Conservation (phyloP, 2,888 invertebrate species). For the Taphrorychus bicolor region DNA sequence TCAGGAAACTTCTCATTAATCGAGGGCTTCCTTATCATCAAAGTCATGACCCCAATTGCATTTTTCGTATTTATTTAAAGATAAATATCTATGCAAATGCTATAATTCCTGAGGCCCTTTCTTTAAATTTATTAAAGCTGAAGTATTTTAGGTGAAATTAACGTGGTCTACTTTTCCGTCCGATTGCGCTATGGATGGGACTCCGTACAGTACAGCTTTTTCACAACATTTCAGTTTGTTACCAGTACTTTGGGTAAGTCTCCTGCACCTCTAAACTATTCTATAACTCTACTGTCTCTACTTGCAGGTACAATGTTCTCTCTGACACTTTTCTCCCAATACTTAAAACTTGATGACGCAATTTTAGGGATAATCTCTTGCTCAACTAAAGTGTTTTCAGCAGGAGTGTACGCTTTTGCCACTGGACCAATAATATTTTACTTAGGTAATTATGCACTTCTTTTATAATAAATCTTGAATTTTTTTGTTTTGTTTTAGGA, state of each 20-base stretch:
- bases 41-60: not conserved
- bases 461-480: not conserved
- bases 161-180: slow-evolving; percentile 64
- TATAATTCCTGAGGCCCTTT: no score
- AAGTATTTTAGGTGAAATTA: slow-evolving; percentile 64
- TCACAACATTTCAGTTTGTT: slow-evolving; percentile 65
- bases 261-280: not conserved
- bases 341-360: slow-evolving; percentile 54
- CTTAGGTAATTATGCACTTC: slow-evolving; percentile 52
- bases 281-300: not conserved
- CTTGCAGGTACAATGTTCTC: slow-evolving; percentile 50
- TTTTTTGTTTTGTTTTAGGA: slow-evolving; percentile 52
- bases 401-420: slow-evolving; percentile 55
- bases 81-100: not conserved
- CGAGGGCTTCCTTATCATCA: not conserved
- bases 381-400: slow-evolving; percentile 54
- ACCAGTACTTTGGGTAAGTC: slow-evolving; percentile 64
- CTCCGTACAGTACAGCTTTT: slow-evolving; percentile 66
- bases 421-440: slow-evolving; percentile 52
- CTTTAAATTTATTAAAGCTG: no score
- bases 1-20: not conserved
- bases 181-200: slow-evolving; percentile 67
- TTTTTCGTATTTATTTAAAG: not conserved
- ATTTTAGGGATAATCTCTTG: slow-evolving; percentile 54
- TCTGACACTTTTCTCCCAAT: slow-evolving; percentile 51